A percentile compares a stretch with the other conserved stretches of the same genome.
Evolutionary conservation across 30 jellyfish, hydroid and myxozoan genomes (phyloP).

Genomic region (Cassiopea andromeda): DNA sequence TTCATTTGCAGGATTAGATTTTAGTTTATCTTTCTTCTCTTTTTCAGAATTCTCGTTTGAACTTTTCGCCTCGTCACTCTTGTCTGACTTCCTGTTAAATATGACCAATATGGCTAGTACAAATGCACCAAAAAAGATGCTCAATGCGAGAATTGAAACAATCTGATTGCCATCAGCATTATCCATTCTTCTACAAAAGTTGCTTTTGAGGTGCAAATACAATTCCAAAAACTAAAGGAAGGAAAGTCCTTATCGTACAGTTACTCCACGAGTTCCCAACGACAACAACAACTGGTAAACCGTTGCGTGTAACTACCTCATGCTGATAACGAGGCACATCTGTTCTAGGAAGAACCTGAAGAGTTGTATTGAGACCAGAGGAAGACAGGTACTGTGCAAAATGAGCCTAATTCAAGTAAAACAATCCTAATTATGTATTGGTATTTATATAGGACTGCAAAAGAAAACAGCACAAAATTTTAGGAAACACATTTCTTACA

Average conservation of each 20-base stretch:
- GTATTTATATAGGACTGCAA: too few relatives aligned
- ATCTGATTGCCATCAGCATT: conserved; percentile 46
- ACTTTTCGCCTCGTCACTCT: not conserved
- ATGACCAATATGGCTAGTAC: conserved; percentile 51
- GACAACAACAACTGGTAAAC: not conserved
- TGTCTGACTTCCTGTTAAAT: conserved; percentile 44
- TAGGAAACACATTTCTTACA: too few relatives aligned
- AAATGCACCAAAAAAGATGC: conserved; percentile 62
- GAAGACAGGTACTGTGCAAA: too few relatives aligned
- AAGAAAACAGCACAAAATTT: too few relatives aligned
- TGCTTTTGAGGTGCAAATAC: not conserved
- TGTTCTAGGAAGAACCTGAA: not conserved
- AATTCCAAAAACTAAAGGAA: not conserved
- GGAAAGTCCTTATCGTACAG: not conserved
- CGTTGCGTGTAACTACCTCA: conserved; percentile 42
- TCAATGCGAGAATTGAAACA: conserved; percentile 48
- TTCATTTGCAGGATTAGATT: not conserved
- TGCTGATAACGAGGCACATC: not conserved
- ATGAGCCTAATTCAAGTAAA: too few relatives aligned
- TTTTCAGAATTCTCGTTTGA: not conserved
- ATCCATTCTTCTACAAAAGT: conserved; percentile 4
- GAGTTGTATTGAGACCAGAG: too few relatives aligned
- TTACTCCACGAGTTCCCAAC: not conserved
- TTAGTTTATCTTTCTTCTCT: conserved; percentile 1
- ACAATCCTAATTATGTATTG: too few relatives aligned